These are phyloP conservation scores for Plagodis pulveraria DNA, from an alignment of 2,888 invertebrate genomes.

Conservation along the genomic window DNA sequence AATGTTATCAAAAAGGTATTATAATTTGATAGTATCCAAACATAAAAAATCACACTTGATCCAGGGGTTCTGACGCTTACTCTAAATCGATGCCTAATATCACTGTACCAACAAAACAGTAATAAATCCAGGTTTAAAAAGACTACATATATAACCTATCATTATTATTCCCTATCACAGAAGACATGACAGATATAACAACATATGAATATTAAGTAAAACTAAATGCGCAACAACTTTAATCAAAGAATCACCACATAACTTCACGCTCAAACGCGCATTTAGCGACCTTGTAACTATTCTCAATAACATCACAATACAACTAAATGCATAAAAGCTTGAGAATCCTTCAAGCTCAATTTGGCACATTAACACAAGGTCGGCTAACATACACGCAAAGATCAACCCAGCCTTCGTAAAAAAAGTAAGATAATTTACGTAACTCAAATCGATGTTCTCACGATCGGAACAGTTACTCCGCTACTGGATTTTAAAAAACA, in stretches of 20 bases:
- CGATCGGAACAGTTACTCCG: conserved; percentile 70
- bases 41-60: too few species aligned
- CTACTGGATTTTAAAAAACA: conserved; percentile 69
- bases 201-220: conserved; percentile 3
- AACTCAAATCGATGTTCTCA: conserved; percentile 70
- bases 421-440: conserved; percentile 64
- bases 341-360: conserved; percentile 72
- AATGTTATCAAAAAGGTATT: too few species aligned
- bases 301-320: conserved; percentile 43
- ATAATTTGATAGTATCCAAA: too few species aligned
- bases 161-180: too few species aligned
- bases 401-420: conserved; percentile 56
- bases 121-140: too few species aligned
- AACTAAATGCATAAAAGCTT: conserved; percentile 39
- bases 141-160: too few species aligned
- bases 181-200: neutral
- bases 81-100: too few species aligned
- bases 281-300: conserved; percentile 36
- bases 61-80: too few species aligned
- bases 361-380: conserved; percentile 70
- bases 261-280: conserved; percentile 28
- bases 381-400: conserved; percentile 63
- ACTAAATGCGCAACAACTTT: conserved; percentile 14
- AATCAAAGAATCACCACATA: conserved; percentile 21
- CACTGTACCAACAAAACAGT: too few species aligned